Evolutionary conservation across 1,140 invertebrate species (phyloP).

Genomic region (Elymnias hypermnestra): DNA sequence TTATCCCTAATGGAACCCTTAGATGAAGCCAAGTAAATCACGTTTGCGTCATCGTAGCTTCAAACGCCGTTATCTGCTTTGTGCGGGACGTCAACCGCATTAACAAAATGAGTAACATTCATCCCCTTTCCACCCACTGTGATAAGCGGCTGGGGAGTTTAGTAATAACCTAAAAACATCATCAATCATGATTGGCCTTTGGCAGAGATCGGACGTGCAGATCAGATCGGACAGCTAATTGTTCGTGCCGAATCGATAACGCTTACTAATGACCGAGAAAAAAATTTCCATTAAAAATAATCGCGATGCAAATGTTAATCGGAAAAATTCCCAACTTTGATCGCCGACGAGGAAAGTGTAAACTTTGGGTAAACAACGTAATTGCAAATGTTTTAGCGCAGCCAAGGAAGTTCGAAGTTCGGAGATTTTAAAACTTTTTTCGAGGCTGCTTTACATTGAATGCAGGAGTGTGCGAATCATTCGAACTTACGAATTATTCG

Average conservation of each 20-base stretch:
- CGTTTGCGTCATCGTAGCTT: constrained; percentile 33
- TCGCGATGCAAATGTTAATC: constrained; percentile 34
- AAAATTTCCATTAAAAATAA: constrained; percentile 48
- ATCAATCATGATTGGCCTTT: constrained; percentile 61
- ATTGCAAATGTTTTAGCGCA: constrained; percentile 17
- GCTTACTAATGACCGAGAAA: constrained; percentile 39
- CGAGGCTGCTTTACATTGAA: constrained; percentile 12
- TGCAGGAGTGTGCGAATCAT: no score
- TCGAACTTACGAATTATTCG: no score
- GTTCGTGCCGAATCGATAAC: constrained; percentile 50
- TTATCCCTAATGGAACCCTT: constrained; percentile 26
- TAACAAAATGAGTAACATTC: constrained; percentile 52
- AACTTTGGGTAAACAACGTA: constrained; percentile 11
- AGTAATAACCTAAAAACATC: constrained; percentile 57
- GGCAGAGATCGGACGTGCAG: constrained; percentile 26
- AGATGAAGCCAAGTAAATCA: constrained; percentile 28
- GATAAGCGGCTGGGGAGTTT: constrained; percentile 43
- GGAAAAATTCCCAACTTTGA: constrained; percentile 8
- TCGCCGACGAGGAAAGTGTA: constrained; percentile 12
- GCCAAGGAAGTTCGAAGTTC: constrained; percentile 3
- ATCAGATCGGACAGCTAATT: constrained; percentile 50
- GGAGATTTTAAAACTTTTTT: constrained; percentile 16
- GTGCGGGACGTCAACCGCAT: constrained; percentile 44
- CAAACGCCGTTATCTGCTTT: constrained; percentile 51
- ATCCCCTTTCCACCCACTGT: constrained; percentile 26